A percentile compares a stretch with the other conserved stretches of the same genome.
Evolutionary conservation across 2,888 invertebrate genomes (phyloP).

Genomic region (Cerastis rubricosa): DNA sequence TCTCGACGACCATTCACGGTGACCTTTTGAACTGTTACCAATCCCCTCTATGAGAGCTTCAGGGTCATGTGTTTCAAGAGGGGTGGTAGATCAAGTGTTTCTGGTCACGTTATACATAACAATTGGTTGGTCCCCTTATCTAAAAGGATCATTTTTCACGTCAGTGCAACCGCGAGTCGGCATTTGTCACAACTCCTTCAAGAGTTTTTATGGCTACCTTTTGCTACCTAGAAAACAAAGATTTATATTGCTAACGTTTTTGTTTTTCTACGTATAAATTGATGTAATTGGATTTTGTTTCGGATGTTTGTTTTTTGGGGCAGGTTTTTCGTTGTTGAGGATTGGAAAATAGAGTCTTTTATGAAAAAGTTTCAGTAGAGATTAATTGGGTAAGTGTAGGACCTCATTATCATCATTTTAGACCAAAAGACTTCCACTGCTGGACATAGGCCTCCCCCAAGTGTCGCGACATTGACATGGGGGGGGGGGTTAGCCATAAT

Average conservation of each 20-base stretch:
- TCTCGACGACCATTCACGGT: slow-evolving; percentile 58
- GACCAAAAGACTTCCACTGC: no score
- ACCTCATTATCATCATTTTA: no score
- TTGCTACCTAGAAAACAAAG: slow-evolving; percentile 78
- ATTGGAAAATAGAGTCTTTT: background rate
- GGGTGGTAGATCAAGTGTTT: slow-evolving; percentile 65
- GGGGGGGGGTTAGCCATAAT: no score
- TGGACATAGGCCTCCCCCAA: no score
- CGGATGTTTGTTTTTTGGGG: slow-evolving; percentile 44
- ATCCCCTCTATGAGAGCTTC: slow-evolving; percentile 7
- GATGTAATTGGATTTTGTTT: slow-evolving; percentile 66
- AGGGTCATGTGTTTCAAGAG: background rate
- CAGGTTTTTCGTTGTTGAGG: background rate
- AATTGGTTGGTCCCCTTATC: slow-evolving; percentile 86
- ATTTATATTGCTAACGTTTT: slow-evolving; percentile 74
- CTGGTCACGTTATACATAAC: slow-evolving; percentile 81
- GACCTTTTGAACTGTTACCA: slow-evolving; percentile 59
- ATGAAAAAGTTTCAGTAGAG: background rate
- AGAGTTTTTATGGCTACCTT: slow-evolving; percentile 83
- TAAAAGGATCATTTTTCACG: slow-evolving; percentile 88
- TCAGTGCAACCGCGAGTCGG: slow-evolving; percentile 83
- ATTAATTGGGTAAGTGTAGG: background rate
- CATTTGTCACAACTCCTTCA: slow-evolving; percentile 87
- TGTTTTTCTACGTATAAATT: slow-evolving; percentile 63
- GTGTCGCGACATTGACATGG: no score